phyloP scores from a whole-genome alignment of 1,140 invertebrate species.

The Temnothorax longispinosus region DNA sequence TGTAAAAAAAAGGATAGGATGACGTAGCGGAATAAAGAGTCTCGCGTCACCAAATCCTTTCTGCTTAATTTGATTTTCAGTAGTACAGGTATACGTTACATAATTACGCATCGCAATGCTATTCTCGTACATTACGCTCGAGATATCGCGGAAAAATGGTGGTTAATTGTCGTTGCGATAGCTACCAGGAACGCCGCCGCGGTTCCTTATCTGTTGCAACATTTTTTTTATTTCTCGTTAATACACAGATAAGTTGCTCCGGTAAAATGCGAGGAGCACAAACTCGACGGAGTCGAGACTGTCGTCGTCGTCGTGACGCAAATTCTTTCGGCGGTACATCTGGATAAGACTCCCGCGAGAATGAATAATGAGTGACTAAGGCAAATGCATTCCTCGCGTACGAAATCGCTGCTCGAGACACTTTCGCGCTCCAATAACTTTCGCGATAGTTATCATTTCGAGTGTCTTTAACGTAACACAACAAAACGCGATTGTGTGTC shows the following conservation, averaged over 20 bases:
- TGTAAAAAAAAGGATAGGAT: not conserved
- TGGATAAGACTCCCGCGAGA: slow-evolving; percentile 33
- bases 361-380: slow-evolving; percentile 37
- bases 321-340: not conserved
- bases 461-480: not conserved
- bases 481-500: not conserved
- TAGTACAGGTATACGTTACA: not conserved
- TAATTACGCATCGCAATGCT: not conserved
- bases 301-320: not conserved
- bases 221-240: slow-evolving; percentile 14
- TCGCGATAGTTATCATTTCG: slow-evolving; percentile 7
- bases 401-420: not conserved
- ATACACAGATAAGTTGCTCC: slow-evolving; percentile 26
- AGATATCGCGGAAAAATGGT: slow-evolving; percentile 5
- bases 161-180: slow-evolving; percentile 5
- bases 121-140: not conserved
- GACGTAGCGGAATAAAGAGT: not conserved
- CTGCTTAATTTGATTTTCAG: not conserved
- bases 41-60: not conserved
- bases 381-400: slow-evolving; percentile 1
- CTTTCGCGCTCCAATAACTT: not conserved
- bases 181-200: not conserved
- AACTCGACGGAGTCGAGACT: not conserved
- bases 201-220: slow-evolving; percentile 13
- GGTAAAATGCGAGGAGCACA: not conserved